Percentiles rank a stretch among this genome's conserved stretches.
Conservation (phyloP, 23 tunicate genomes). For the Trididemnum nubilum region DNA sequence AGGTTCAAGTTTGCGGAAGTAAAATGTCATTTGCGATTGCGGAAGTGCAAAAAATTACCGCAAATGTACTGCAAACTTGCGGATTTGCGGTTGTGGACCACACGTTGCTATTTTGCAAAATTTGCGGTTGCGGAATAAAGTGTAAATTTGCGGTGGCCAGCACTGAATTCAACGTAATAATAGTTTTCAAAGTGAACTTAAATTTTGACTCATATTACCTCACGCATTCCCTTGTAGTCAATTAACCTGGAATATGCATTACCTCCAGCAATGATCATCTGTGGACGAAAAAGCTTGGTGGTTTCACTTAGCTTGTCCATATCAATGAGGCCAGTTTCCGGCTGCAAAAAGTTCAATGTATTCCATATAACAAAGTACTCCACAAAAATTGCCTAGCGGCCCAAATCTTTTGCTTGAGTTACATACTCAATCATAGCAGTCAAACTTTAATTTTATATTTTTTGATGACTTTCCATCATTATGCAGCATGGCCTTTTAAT, state of each 20-base stretch:
- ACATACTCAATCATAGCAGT: background rate
- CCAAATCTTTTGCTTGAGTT: background rate
- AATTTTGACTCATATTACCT: conserved; percentile 29
- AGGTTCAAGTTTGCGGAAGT: no score
- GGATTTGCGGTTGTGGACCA: no score
- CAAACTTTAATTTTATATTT: no score
- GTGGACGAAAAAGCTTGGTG: conserved; percentile 70
- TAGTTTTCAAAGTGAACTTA: background rate
- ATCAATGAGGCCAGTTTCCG: conserved; percentile 56
- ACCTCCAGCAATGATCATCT: conserved; percentile 71
- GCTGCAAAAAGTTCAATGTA: conserved; percentile 41
- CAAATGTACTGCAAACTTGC: no score
- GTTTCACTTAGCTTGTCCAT: conserved; percentile 56
- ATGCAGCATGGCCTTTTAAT: no score
- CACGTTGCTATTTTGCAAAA: no score
- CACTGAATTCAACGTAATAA: background rate
- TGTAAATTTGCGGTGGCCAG: no score
- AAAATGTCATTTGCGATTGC: no score
- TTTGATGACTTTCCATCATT: no score
- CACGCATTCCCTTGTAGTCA: conserved; percentile 59
- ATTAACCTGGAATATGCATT: conserved; percentile 69
- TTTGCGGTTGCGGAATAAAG: no score
- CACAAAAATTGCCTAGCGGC: background rate
- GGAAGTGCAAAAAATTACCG: no score
- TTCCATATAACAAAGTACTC: no score